Base-by-base conservation (phyloP, 1,140 invertebrate genomes). In the Pachypeltis micranthus region DNA sequence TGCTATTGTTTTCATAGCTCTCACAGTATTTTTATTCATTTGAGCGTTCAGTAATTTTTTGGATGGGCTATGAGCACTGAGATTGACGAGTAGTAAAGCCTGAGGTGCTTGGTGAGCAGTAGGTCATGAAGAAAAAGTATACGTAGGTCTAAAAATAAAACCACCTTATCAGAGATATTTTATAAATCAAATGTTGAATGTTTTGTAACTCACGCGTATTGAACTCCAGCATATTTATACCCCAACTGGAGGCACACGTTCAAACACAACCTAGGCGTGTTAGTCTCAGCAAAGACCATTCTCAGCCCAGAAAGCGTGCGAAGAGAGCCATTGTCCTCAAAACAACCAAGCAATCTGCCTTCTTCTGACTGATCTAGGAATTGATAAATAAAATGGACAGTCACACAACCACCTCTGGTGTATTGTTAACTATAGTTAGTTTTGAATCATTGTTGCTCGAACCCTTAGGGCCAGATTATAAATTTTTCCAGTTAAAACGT, bases 321-420 rank as follows among this genome's bases (percentile, higher is more conserved):
- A 12, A 31, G 21, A 12, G 34, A 28, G 21, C 31, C 44, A 14
- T 66, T 39, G 34, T 63, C 57, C n/a, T 51, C 54, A 28, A 63
- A 69, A 64, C 68, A 69, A n/a, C 68, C 68, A 7, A 68, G 2
- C 19, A 65, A 51, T 44, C 54, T 65, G 16, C 63, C 66, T 26
- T 47, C 47, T 44, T 51, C 60, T n/a, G 59, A 55, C 31, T 63
- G 28, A 64, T 67, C 66, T 63, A 51, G 12, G 28, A 51, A 51
- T 51, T 51, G 23, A 51, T 10, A 39, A n/a, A 39, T 12, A 57
- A 26, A 31, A 47, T 19, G 16, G 21, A n/a, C 57, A 59, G 2
- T n/a, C n/a, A n/a, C n/a, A n/a, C n/a, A n/a, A n/a, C n/a, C n/a
- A n/a, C n/a, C n/a, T n/a, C n/a, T n/a, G n/a, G n/a, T n/a, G n/a